phyloP scores from a whole-genome alignment of 2,113 vertebrate species.

The Perca schrenkii region DNA sequence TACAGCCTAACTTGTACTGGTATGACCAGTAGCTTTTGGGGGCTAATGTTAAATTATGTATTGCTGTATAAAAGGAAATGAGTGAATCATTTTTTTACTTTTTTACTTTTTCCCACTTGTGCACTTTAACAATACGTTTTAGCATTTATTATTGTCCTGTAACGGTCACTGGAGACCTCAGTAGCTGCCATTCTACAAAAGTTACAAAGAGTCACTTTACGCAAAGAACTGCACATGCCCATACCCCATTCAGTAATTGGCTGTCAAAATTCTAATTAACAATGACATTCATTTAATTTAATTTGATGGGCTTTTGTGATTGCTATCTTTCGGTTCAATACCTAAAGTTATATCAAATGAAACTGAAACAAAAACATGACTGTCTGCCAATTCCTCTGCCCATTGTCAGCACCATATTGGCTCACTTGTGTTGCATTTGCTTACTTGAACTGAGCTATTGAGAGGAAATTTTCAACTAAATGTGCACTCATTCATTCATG shows the following conservation, averaged over 20 bases:
- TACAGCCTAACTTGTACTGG: neutral
- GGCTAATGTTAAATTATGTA: neutral
- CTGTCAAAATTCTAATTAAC: conserved; percentile 5
- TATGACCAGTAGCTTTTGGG: no score
- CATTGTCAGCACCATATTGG: conserved; percentile 17
- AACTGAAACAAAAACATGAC: conserved; percentile 5
- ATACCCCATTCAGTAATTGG: neutral
- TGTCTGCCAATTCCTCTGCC: conserved; percentile 5
- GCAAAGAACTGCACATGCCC: neutral
- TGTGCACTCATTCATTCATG: conserved; percentile 41
- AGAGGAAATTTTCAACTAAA: conserved; percentile 53
- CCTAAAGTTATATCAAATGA: conserved; percentile 12
- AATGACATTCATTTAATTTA: neutral
- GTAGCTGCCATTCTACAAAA: neutral
- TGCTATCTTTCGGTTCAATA: neutral
- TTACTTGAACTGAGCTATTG: conserved; percentile 38
- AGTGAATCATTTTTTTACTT: neutral
- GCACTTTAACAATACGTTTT: neutral
- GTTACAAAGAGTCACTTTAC: neutral
- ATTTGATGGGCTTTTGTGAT: neutral
- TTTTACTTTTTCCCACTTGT: neutral
- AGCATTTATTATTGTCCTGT: neutral
- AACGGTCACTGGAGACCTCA: neutral
- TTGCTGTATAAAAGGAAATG: neutral
- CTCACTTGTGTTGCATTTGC: conserved; percentile 25